Base-by-base conservation (phyloP, 2,113 vertebrate genomes). In the Struthio camelus region DNA sequence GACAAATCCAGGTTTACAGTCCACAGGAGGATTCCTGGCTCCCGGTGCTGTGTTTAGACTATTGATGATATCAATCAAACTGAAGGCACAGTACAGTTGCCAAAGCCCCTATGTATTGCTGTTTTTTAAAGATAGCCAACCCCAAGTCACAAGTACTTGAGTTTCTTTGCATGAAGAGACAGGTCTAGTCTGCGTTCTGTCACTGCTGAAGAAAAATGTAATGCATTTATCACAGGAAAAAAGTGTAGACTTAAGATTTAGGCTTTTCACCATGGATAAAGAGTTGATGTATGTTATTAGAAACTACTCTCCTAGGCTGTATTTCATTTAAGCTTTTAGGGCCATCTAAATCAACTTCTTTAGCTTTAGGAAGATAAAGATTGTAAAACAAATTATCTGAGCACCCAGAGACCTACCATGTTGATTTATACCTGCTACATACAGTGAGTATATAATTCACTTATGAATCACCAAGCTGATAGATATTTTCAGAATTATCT, bases 271-370 rank as follows among this genome's bases (percentile, higher is more conserved):
- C 4, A 2, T 87, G 64, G 69, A 84, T 85, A 94, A 97, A 95
- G 79, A 73, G 86, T 70, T 96, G 97, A 96, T 97, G 76, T 94
- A 91, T 80, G 87, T 93, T 96, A 93, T 96, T 94, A 96, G 89
- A 90, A 90, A 72, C 79, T 92, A 82, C 84, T 73, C 12, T 72
- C 32, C 75, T 85, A 58, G 32, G 84, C 40, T 86, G 51, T 94
- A 96, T 97, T 94, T 97, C 80, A 94, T 95, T 92, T 88, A 92
- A 84, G 72, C 34, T 95, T 96, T 94, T 92, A 95, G 90, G 93
- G 91, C 66, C 89, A 86, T 40, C 89, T 96, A 96, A 97, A 97
- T 97, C 95, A 97, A 90, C 67, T 93, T 84, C 85, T 80, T 96
- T 76, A 91, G 70, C 93, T 95, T 93, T 83, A 91, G 92, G 64